Conservation (phyloP, 2,888 invertebrate species). For the Cinara cedri region DNA sequence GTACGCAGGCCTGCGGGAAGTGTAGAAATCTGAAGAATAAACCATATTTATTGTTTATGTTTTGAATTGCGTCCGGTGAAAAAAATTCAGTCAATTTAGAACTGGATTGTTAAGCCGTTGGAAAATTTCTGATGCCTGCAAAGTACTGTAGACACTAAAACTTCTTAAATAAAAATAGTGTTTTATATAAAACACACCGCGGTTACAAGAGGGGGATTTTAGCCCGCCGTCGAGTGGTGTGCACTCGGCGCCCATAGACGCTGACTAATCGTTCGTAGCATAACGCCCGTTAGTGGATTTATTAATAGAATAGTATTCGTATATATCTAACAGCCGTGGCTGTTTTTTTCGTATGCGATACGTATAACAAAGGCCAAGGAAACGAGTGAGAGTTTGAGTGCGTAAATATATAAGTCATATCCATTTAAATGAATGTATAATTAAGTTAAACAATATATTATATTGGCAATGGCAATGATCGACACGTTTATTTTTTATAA, state of each 20-base stretch:
- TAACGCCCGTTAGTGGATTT: constrained; percentile 39
- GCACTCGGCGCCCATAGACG: constrained; percentile 36
- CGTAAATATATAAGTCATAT: no score
- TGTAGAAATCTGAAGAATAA: constrained; percentile 91
- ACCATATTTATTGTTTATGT: constrained; percentile 73
- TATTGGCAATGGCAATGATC: constrained; percentile 42
- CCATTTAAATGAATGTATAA: no score
- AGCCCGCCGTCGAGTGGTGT: constrained; percentile 15
- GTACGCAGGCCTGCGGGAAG: constrained; percentile 79
- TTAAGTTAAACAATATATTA: no score
- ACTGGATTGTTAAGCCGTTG: constrained; percentile 18
- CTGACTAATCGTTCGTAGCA: constrained; percentile 43
- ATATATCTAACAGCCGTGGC: constrained; percentile 32
- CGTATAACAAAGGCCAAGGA: constrained; percentile 7
- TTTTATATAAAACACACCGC: constrained; percentile 18
- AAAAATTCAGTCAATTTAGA: background rate
- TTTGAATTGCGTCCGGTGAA: background rate
- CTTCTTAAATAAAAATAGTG: constrained; percentile 28
- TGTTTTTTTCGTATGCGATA: constrained; percentile 8
- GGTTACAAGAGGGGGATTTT: background rate
- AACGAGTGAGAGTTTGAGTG: constrained; percentile 5
- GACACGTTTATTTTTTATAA: no score
- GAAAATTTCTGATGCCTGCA: background rate
- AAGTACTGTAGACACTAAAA: constrained; percentile 19
- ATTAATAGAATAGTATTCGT: constrained; percentile 30